Evolutionary conservation across 2,113 vertebrate genomes (phyloP), one percentile per base, ranked within the genome.

Genomic region (Chlorodrepanis virens): DNA sequence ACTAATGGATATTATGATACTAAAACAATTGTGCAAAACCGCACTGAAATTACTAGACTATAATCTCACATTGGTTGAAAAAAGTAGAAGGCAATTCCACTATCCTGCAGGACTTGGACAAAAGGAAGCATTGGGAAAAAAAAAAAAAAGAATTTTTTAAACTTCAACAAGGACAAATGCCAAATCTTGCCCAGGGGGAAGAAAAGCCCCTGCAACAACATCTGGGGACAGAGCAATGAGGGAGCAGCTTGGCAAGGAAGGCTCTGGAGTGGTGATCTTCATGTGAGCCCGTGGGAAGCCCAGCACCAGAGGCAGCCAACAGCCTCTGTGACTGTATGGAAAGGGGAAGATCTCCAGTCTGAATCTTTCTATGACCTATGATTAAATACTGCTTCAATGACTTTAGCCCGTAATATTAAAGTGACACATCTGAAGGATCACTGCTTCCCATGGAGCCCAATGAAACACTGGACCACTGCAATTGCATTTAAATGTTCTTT

Each of bases 211-310:
- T 52, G 25, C 8, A 71, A 22, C 8, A 49, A 1, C 22, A 27
- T 40, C 28, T 29, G 19, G 29, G 23, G 14, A 40, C 37, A 45
- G 20, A 65, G 16, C 1, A 8, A 22, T 21, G 2, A 2, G 18
- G 33, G 35, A 61, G 9, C 28, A 86, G 47, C 53, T 72, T 31
- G 44, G 17, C 1, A 6, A 59, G 35, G 49, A 80, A 22, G 44
- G 18, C 23, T 37, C 67, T 69, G 44, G 6, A 63, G 28, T 11
- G 9, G 2, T 29, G 70, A 25, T 14, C 28, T 35, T 29, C 19
- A 2, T 1, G 0, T 45, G 29, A 74, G 14, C 47, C 33, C 1
- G 0, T 1, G 2, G 16, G 31, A 69, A 83, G 12, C 27, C 15
- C 29, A 47, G 29, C 11, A 74, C 2, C 49, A 53, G 45, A 33